These are phyloP conservation scores for Hassar affinis DNA, from an alignment of 2,113 vertebrate species.

Conservation along the genomic window DNA sequence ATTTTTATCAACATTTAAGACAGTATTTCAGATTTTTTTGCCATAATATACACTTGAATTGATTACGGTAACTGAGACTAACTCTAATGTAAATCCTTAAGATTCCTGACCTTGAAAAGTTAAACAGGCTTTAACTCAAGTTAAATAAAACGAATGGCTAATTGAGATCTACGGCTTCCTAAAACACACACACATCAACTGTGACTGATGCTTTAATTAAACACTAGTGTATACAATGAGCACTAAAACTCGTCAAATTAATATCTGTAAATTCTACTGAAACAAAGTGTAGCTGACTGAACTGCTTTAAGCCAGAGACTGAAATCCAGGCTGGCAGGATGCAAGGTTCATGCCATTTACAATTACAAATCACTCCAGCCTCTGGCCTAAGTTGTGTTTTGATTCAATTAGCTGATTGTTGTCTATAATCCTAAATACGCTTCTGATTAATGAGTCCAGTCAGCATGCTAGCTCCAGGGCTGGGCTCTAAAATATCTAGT, in stretches of 20 bases:
- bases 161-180: slow-evolving; percentile 20
- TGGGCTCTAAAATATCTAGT: slow-evolving; percentile 8
- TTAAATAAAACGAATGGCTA: slow-evolving; percentile 7
- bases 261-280: slow-evolving; percentile 41
- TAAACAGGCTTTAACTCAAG: neutral
- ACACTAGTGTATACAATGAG: slow-evolving; percentile 32
- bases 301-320: slow-evolving; percentile 43
- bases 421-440: slow-evolving; percentile 42
- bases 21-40: neutral
- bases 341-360: slow-evolving; percentile 52
- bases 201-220: slow-evolving; percentile 38
- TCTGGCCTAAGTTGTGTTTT: slow-evolving; percentile 49
- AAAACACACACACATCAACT: slow-evolving; percentile 21
- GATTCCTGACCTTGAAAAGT: neutral
- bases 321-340: slow-evolving; percentile 41
- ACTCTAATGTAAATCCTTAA: neutral
- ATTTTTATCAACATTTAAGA: neutral
- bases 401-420: slow-evolving; percentile 51
- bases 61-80: neutral
- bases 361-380: slow-evolving; percentile 49
- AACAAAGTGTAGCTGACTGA: slow-evolving; percentile 49
- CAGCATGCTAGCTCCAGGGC: slow-evolving; percentile 23
- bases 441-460: slow-evolving; percentile 47
- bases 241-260: slow-evolving; percentile 47
- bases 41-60: neutral